These are phyloP conservation scores for Pteropus alecto DNA, from an alignment of 2,113 vertebrate genomes.

Conservation along the genomic window DNA sequence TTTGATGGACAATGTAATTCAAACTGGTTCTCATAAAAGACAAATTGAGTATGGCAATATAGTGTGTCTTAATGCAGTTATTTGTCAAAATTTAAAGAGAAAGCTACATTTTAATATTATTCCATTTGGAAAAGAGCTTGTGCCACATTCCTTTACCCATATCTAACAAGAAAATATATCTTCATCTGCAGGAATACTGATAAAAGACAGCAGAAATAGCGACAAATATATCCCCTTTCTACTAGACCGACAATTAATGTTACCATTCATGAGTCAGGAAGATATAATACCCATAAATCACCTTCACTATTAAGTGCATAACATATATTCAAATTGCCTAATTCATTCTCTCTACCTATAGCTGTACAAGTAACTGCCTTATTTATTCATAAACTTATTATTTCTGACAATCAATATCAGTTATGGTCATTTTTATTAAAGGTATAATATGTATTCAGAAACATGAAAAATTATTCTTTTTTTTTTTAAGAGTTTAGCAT, in stretches of 20 bases:
- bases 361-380: slow-evolving; percentile 59
- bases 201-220: slow-evolving; percentile 59
- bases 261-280: slow-evolving; percentile 58
- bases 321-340: slow-evolving; percentile 62
- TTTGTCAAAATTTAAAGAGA: slow-evolving; percentile 62
- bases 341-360: slow-evolving; percentile 65
- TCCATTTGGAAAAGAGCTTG: slow-evolving; percentile 47
- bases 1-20: background rate
- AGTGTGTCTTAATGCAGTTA: slow-evolving; percentile 38
- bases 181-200: background rate
- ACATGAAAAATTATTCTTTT: slow-evolving; percentile 52
- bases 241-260: slow-evolving; percentile 68
- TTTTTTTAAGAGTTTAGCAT: background rate
- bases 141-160: slow-evolving; percentile 43
- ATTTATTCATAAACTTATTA: slow-evolving; percentile 69
- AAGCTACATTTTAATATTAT: slow-evolving; percentile 49
- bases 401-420: slow-evolving; percentile 69
- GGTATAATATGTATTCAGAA: slow-evolving; percentile 27
- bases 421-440: slow-evolving; percentile 74
- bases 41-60: background rate
- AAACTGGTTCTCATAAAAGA: slow-evolving; percentile 49
- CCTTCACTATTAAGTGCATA: slow-evolving; percentile 57
- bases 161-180: slow-evolving; percentile 55
- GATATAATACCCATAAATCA: slow-evolving; percentile 76
- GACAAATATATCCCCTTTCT: slow-evolving; percentile 63